Conservation (phyloP, 2,797 vertebrate genomes). For the Ciconia nigra region DNA sequence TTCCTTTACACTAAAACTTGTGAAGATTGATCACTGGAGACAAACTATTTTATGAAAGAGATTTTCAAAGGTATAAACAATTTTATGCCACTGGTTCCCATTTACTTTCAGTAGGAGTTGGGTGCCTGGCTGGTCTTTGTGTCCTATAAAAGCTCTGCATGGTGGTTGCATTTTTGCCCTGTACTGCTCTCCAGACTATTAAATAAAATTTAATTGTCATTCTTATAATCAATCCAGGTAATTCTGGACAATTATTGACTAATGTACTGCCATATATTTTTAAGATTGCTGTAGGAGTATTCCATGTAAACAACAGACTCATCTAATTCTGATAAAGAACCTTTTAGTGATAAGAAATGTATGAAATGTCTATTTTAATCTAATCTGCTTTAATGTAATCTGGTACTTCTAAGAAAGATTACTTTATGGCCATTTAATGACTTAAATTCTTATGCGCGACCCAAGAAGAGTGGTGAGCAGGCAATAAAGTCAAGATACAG, state of each 20-base stretch:
- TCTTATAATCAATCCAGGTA: background rate
- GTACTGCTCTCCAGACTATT: background rate
- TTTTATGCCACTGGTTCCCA: background rate
- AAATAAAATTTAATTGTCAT: background rate
- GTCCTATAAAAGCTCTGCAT: background rate
- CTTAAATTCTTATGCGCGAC: background rate
- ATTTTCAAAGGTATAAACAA: background rate
- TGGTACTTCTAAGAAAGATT: background rate
- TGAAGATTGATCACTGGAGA: conserved; percentile 19
- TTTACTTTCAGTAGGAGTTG: background rate
- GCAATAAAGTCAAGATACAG: background rate
- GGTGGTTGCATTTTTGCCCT: background rate
- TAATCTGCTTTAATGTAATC: background rate
- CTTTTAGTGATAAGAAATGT: background rate
- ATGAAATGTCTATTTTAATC: background rate
- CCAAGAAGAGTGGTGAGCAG: background rate
- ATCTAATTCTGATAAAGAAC: background rate
- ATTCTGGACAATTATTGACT: background rate
- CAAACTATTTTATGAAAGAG: background rate
- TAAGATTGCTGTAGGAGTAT: background rate
- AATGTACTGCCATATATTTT: background rate
- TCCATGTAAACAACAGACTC: background rate
- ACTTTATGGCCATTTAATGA: background rate
- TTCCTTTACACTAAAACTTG: background rate
- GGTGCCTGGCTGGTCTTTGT: background rate